Percentiles rank a stretch among this genome's conserved stretches.
phyloP scores from a whole-genome alignment of 2,113 vertebrate species.

The Neogale vison region DNA sequence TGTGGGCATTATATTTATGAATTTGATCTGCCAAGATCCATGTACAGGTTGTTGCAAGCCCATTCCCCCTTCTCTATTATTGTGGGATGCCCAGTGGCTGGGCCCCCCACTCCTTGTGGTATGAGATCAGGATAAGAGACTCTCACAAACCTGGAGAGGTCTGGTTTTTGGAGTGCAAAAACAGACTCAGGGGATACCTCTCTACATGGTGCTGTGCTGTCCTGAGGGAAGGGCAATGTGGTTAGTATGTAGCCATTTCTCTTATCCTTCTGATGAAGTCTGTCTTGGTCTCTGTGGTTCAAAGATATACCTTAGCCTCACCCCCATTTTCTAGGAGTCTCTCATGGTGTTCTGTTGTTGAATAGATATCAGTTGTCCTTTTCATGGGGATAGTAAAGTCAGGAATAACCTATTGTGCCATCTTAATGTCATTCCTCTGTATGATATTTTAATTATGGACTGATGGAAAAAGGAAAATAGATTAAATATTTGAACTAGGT shows the following conservation, averaged over 20 bases:
- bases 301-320: background rate
- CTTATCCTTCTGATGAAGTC: background rate
- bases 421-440: background rate
- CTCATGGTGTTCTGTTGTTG: background rate
- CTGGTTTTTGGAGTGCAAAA: background rate
- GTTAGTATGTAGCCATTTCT: background rate
- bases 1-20: too few species aligned
- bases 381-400: background rate
- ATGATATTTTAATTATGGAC: background rate
- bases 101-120: background rate
- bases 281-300: background rate
- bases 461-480: background rate
- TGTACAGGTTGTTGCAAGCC: background rate
- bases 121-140: background rate
- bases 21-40: background rate
- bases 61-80: background rate
- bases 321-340: background rate
- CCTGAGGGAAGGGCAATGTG: background rate
- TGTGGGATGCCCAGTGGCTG: background rate
- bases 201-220: background rate
- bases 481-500: background rate
- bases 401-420: background rate
- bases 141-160: background rate
- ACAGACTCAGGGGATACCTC: background rate
- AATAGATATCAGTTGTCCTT: background rate